Conservation (phyloP, 2,113 vertebrate genomes). For the Seriola aureovittata region DNA sequence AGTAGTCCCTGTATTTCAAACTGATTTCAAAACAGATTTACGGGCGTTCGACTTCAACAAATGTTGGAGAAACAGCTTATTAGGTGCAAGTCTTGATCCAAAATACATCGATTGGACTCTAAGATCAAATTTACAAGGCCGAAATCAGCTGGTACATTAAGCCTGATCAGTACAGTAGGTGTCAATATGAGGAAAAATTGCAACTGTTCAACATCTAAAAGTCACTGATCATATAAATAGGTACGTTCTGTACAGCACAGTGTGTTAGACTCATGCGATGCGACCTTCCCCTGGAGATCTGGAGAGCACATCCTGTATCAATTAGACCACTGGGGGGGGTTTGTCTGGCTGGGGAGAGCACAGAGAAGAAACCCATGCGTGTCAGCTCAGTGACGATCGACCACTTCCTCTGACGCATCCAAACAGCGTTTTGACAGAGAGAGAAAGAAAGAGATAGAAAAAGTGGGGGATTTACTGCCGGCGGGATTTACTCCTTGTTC, state of each 20-base stretch:
- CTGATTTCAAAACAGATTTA: background rate
- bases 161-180: no score
- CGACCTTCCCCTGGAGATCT: slow-evolving; percentile 50
- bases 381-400: slow-evolving; percentile 55
- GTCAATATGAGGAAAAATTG: no score
- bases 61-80: background rate
- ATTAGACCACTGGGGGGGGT: slow-evolving; percentile 58
- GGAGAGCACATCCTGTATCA: slow-evolving; percentile 55
- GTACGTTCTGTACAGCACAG: background rate
- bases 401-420: slow-evolving; percentile 62
- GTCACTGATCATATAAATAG: background rate
- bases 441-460: slow-evolving; percentile 28
- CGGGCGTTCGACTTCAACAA: background rate
- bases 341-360: slow-evolving; percentile 53
- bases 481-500: slow-evolving; percentile 75
- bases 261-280: background rate
- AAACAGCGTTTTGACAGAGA: slow-evolving; percentile 31
- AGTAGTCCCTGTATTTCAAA: no score
- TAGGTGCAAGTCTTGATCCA: background rate
- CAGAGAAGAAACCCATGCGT: slow-evolving; percentile 39
- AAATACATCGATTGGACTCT: background rate
- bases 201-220: background rate
- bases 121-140: background rate
- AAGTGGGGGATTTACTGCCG: slow-evolving; percentile 58
- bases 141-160: slow-evolving; percentile 4